Evolutionary conservation across 2,113 vertebrate genomes (phyloP), one percentile per base, ranked within the genome.

Genomic region (Ammodytes dubius): DNA sequence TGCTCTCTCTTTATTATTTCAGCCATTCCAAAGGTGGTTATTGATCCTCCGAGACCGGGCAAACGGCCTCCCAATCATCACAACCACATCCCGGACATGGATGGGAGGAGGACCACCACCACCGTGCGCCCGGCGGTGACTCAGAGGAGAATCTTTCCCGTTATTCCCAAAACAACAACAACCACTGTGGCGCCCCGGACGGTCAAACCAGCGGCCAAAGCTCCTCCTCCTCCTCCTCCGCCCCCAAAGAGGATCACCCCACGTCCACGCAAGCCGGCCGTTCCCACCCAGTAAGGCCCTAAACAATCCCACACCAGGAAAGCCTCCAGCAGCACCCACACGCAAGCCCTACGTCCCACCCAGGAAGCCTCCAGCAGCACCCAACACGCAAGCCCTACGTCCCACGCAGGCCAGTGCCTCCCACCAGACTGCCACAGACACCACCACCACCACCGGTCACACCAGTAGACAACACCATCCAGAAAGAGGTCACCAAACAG

Each of bases 391-490:
- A 81, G 59, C 91, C 93, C 42, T 74, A 79, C 52, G 9, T 90
- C 87, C 69, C 81, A 27, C 70, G 86, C 5, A 85, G 15, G 57
- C 84, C 90, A 0, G 88, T 66, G 7, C 4, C 54, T 69, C 87
- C 88, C n/a, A 85, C 92, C 59, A 72, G 87, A 57, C 77, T 77
- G 77, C 2, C 93, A 72, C 0, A 8, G 54, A 54, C 92, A 64
- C 69, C 92, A 49, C 1, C 11, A 49, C 1, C 11, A 64, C 84
- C 81, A 17, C 85, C 88, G 0, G 58, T 91, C 45, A 95, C 93
- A 1, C 92, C 95, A 0, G 92, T 95, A 56, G 97, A 99, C 93
- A 98, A 98, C 94, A 96, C 92, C 87, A 97, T 99, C 84, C 96
- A 96, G 74, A 94, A 94, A 70, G 96, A 97, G 40, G 95, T 94